phyloP scores from a whole-genome alignment of 2,888 invertebrate genomes.

The Tetragnatha montana region DNA sequence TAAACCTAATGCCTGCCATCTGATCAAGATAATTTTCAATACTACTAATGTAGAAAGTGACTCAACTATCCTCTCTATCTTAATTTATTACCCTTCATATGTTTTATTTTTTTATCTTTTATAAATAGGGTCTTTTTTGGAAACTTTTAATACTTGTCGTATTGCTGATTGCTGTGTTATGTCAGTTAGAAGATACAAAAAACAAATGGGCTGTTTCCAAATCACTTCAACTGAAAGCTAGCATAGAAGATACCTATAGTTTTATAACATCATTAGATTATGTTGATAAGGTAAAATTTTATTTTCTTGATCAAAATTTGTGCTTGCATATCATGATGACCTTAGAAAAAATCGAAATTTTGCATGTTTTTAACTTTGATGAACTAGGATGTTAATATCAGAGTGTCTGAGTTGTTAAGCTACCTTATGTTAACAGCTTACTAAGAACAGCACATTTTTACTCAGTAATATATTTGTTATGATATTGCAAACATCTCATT shows the following conservation, averaged over 20 bases:
- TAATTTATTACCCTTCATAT: background rate
- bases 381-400: background rate
- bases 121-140: conserved; percentile 58
- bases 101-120: background rate
- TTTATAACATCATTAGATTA: conserved; percentile 70
- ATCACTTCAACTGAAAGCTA: conserved; percentile 59
- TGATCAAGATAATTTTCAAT: no score
- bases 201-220: conserved; percentile 68
- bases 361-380: background rate
- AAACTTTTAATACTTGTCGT: conserved; percentile 54
- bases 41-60: no score
- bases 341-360: background rate
- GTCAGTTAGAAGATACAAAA: conserved; percentile 64
- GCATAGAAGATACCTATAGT: conserved; percentile 67
- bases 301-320: no score
- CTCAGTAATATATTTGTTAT: no score
- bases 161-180: conserved; percentile 51
- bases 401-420: no score
- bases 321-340: background rate
- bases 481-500: no score
- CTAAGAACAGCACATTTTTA: no score
- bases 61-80: no score
- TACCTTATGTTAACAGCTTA: no score
- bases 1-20: no score
- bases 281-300: conserved; percentile 65